Conservation (phyloP, 2,113 vertebrate species). For the Riparia riparia region DNA sequence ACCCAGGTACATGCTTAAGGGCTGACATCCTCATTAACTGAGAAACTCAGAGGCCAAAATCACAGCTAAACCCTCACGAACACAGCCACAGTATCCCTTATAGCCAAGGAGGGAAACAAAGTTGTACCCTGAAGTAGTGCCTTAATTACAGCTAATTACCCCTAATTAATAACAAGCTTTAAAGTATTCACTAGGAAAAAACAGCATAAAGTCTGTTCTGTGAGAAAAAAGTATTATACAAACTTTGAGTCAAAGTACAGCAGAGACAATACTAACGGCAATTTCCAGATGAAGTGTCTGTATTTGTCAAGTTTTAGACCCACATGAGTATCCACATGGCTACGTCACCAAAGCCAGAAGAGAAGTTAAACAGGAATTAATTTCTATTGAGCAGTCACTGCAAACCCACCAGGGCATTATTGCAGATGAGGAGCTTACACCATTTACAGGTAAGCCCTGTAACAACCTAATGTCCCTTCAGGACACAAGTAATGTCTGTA, state of each 20-base stretch:
- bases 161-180: background rate
- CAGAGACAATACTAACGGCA: background rate
- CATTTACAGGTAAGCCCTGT: background rate
- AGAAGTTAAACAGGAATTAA: background rate
- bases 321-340: background rate
- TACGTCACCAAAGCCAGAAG: background rate
- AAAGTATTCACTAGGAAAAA: background rate
- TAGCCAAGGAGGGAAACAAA: background rate
- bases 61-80: background rate
- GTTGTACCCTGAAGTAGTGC: background rate
- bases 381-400: background rate
- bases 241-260: background rate
- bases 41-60: background rate
- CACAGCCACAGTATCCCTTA: background rate
- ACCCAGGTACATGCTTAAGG: background rate
- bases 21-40: constrained; percentile 9
- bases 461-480: background rate
- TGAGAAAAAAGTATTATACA: background rate
- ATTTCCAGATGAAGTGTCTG: background rate
- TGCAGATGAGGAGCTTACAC: background rate
- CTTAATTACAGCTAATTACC: background rate
- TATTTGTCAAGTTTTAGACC: background rate
- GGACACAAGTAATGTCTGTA: background rate
- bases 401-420: background rate
- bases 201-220: background rate